A percentile compares a stretch with the other conserved stretches of the same genome.
These are phyloP conservation scores for Carposina sasakii DNA, from an alignment of 1,140 invertebrate genomes.

Conservation along the genomic window DNA sequence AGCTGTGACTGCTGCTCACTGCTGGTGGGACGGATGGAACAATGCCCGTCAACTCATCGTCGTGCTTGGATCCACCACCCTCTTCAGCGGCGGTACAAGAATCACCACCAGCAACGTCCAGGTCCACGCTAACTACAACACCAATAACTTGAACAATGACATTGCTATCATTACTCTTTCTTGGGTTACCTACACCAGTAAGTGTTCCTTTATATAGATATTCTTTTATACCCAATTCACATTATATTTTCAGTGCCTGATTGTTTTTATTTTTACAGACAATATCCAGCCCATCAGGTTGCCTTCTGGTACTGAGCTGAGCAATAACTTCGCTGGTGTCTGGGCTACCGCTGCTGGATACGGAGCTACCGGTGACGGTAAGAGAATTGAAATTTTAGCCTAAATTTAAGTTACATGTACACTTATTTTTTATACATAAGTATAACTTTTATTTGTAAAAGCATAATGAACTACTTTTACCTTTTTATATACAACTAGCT, in stretches of 20 bases:
- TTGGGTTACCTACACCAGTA: slow-evolving; percentile 8
- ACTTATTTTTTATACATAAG: no score
- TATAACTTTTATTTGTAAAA: no score
- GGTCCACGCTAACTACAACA: slow-evolving; percentile 16
- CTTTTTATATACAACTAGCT: no score
- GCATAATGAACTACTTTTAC: no score
- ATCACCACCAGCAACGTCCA: slow-evolving; percentile 9
- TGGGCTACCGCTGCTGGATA: slow-evolving; percentile 17
- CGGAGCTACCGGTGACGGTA: slow-evolving; percentile 18
- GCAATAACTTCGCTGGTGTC: slow-evolving; percentile 14
- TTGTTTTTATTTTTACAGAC: no score
- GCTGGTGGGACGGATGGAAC: slow-evolving; percentile 19
- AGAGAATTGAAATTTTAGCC: slow-evolving; percentile 7
- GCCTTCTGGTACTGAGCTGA: slow-evolving; percentile 10
- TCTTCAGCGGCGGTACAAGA: slow-evolving; percentile 22
- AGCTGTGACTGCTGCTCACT: slow-evolving; percentile 33
- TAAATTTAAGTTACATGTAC: no score
- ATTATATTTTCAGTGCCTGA: no score
- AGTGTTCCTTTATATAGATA: no score
- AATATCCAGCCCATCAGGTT: slow-evolving; percentile 15
- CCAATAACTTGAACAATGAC: slow-evolving; percentile 13
- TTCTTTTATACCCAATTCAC: no score
- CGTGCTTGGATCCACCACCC: slow-evolving; percentile 21
- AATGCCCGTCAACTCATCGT: slow-evolving; percentile 19
- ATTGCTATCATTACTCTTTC: slow-evolving; percentile 11